Conservation (phyloP, 1,140 invertebrate genomes). For the Drosophila persimilis region DNA sequence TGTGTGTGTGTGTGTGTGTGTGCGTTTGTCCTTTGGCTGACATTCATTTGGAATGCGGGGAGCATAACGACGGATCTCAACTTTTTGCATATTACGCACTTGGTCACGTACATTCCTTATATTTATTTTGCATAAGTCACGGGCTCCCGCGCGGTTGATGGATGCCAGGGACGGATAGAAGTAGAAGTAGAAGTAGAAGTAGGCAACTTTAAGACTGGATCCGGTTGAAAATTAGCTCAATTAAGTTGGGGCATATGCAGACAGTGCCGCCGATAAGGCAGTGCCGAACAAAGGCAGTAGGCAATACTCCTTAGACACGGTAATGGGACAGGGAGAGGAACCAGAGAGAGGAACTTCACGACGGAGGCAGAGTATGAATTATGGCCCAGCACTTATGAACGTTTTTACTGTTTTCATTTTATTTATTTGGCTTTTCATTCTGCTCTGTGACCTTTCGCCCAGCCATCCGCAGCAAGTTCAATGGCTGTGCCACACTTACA, state of each 20-base stretch:
- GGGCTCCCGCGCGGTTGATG: conserved; percentile 21
- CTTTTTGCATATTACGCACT: conserved; percentile 80
- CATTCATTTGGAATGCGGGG: conserved; percentile 73
- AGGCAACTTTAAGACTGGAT: conserved; percentile 35
- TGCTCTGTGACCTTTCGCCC: conserved; percentile 31
- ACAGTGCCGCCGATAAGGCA: conserved; percentile 27
- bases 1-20: conserved; percentile 14
- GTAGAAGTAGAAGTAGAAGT: conserved; percentile 1
- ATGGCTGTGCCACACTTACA: conserved; percentile 36
- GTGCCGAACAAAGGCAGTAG: conserved; percentile 38
- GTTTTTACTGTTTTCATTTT: conserved; percentile 57
- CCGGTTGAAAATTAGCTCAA: conserved; percentile 46
- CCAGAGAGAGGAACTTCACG: conserved; percentile 14
- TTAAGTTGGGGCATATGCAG: conserved; percentile 57
- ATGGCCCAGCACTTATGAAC: conserved; percentile 72
- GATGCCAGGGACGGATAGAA: conserved; percentile 15
- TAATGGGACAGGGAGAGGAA: conserved; percentile 50
- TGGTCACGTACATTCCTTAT: conserved; percentile 72
- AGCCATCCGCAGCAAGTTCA: conserved; percentile 54
- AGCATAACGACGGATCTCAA: conserved; percentile 70
- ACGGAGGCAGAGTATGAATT: conserved; percentile 46
- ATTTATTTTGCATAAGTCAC: conserved; percentile 79
- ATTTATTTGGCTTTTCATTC: conserved; percentile 76
- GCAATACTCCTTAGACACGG: conserved; percentile 60
- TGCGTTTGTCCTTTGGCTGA: conserved; percentile 70